Base-by-base conservation (phyloP, 2,113 vertebrate genomes). In the Butorides virescens region DNA sequence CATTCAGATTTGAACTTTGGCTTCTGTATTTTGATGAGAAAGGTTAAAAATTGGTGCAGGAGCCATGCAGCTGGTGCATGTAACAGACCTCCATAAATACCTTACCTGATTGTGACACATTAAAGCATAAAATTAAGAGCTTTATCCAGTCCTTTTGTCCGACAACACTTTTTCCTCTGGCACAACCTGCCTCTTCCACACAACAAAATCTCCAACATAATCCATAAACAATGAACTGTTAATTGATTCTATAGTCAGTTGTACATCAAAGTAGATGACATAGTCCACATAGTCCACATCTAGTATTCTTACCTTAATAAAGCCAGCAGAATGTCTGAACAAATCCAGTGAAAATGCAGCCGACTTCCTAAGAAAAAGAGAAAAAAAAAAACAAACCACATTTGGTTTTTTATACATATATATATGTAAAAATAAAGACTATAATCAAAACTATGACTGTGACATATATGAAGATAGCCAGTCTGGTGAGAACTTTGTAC, bases 281-380 rank as follows among this genome's bases (percentile, higher is more conserved):
- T 42, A 42, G 39, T 42, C 39, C 19, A 34, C 12, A 7, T 9
- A 75, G 27, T 8, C 10, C 16, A 11, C 52, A 26, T 39, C 29
- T 46, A 72, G 21, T 55, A 46, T 11, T 62, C 97, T 92, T 98
- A 98, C 97, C 98, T 97, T 80, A 85, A 67, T 66, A 83, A 95
- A 61, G 46, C 15, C 39, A 73, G 67, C 13, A 81, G 26, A 47
- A 68, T 34, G 12, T 34, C 27, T 68, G 56, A 42, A 84, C n/a
- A 32, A 68, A n/a, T 91, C 42, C 59, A 58, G 17, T 29, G 27
- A 92, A 96, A 95, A 84, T 66, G 9, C 11, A 47, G 29, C 8
- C 10, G 78, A 52, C 5, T 86, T 66, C 72, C 97, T 98, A 92
- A 66, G 5, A 83, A 63, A 21, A 52, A n/a, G 4, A 17, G 25